Evolutionary conservation across 2,113 vertebrate genomes (phyloP).

Genomic region (Gobio gobio): DNA sequence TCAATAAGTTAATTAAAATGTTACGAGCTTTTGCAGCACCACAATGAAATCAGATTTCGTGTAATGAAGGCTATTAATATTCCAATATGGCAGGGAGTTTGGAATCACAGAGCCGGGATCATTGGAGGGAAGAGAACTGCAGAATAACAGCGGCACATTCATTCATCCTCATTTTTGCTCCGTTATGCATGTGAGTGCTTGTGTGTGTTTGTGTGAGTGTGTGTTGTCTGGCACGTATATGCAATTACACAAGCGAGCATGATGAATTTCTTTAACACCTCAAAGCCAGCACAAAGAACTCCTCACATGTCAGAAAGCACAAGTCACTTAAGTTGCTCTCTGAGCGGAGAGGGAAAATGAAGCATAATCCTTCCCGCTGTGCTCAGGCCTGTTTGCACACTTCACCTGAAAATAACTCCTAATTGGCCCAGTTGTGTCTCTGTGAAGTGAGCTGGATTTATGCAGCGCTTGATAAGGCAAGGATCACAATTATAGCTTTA

Average conservation of each 20-base stretch:
- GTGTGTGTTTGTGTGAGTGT: too few species aligned
- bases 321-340: conserved; percentile 45
- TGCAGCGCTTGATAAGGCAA: neutral
- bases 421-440: conserved; percentile 59
- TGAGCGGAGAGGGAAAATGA: conserved; percentile 41
- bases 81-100: conserved; percentile 69
- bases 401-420: conserved; percentile 57
- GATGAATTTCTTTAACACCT: conserved; percentile 25
- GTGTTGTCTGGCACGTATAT: conserved; percentile 6
- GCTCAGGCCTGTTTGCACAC: conserved; percentile 50
- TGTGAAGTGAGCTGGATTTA: conserved; percentile 46
- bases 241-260: conserved; percentile 17
- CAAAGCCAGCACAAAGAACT: neutral
- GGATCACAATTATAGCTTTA: neutral
- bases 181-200: neutral
- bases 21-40: conserved; percentile 70
- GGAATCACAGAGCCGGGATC: conserved; percentile 66
- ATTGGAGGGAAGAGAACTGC: conserved; percentile 62
- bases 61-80: conserved; percentile 80
- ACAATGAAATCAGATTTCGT: conserved; percentile 75
- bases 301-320: conserved; percentile 21
- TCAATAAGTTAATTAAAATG: conserved; percentile 76
- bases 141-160: conserved; percentile 56
- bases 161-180: conserved; percentile 42
- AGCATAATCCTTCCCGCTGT: conserved; percentile 49